Evolutionary conservation across 2,113 vertebrate genomes (phyloP), one percentile per base, ranked within the genome.

Genomic region (Pseudopodoces humilis): DNA sequence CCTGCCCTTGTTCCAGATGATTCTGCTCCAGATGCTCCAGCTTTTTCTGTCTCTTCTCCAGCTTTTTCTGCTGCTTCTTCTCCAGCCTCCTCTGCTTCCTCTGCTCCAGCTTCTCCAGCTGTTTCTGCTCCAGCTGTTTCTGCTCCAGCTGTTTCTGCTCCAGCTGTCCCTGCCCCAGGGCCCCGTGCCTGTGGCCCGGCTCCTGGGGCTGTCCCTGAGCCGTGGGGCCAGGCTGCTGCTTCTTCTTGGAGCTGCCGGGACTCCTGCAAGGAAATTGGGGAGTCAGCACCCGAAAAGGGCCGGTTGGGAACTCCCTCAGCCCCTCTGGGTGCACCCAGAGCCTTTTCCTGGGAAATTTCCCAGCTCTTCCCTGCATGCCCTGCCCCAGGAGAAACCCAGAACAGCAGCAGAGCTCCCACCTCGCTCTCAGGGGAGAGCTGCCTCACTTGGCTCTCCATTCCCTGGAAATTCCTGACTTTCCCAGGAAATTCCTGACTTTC

Each of bases 171-270:
- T 63, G 60, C 27, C 18, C 60, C 2, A 2, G 2, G 3, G 3
- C 14, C 12, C 12, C 1, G 1, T 19, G 60, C 52, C 62, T 1
- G 3, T 4, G 22, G 1, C 9, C 14, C 20, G 15, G 52, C 31
- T 24, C 52, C 50, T 13, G 72, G 55, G 3, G 25, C 2, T 1
- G 33, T 2, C 27, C 43, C 24, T 5, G 47, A 1, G 3, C 46
- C 10, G 1, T 9, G 52, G 52, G 2, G 1, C 33, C 25, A 30
- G 13, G 28, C 19, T 1, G 5, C 19, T 13, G 13, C 7, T 28
- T 14, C 39, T 35, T 90, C 78, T 8, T 75, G 72, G n/a, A 0
- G 3, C 37, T 49, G 53, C 25, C 0, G 0, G 15, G 18, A 11
- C 1, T 77, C 67, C 97, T 97, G 94, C n/a, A 91, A 87, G 59